These are phyloP conservation scores for Tetragonula clypearis DNA, from an alignment of 1,140 invertebrate genomes.

Conservation along the genomic window DNA sequence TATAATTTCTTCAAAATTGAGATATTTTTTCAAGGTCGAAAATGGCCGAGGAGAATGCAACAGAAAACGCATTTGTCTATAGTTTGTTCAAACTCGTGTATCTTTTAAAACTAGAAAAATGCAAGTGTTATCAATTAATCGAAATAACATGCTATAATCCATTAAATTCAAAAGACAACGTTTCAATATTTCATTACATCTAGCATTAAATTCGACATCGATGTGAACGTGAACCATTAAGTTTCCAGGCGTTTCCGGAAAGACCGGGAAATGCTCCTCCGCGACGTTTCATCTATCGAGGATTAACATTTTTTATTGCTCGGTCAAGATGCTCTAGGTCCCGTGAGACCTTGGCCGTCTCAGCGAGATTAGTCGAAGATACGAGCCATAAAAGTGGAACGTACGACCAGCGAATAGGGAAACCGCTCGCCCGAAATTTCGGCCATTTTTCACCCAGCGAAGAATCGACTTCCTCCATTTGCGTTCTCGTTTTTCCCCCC, in stretches of 20 bases:
- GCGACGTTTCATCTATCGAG: constrained; percentile 11
- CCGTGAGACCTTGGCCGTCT: neutral
- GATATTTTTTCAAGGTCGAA: no score
- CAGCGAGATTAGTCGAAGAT: constrained; percentile 46
- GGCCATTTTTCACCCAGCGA: neutral
- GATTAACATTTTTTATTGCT: constrained; percentile 35
- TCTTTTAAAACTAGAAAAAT: no score
- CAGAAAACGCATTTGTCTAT: no score
- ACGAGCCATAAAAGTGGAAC: constrained; percentile 41
- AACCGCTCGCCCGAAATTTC: constrained; percentile 2
- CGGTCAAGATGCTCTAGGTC: neutral
- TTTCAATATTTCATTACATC: neutral
- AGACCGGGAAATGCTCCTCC: neutral
- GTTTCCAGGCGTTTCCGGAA: neutral
- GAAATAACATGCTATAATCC: no score
- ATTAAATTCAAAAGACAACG: no score
- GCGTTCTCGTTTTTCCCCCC: neutral
- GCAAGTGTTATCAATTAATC: no score
- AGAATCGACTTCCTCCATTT: neutral
- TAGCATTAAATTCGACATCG: neutral
- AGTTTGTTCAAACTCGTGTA: no score
- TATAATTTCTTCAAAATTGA: no score
- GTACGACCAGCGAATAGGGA: neutral
- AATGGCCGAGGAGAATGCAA: no score
- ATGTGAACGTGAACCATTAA: neutral